phyloP scores from a whole-genome alignment of 2,797 vertebrate species.

The Otolemur crassicaudatus region DNA sequence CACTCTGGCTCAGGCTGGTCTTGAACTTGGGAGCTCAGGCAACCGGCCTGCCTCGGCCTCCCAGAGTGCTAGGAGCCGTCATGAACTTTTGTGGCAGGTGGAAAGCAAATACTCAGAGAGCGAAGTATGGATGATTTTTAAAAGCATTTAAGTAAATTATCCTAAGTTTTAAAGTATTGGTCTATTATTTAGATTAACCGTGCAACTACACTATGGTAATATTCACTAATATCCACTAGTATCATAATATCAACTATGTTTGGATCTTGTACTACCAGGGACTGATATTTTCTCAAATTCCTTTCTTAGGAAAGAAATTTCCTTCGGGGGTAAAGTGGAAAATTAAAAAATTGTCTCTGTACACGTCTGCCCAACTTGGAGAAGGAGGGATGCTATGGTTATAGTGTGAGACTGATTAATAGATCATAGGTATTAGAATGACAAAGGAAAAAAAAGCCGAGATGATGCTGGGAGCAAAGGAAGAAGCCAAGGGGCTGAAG shows the following conservation, averaged over 20 bases:
- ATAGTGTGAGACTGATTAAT: background rate
- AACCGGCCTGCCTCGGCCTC: too few species aligned
- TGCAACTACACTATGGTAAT: background rate
- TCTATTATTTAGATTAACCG: background rate
- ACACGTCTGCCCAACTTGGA: background rate
- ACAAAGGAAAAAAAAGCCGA: background rate
- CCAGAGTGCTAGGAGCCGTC: too few species aligned
- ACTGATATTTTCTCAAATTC: background rate
- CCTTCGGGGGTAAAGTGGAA: background rate
- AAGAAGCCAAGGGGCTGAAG: background rate
- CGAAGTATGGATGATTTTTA: background rate
- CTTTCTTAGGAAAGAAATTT: background rate
- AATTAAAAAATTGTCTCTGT: background rate
- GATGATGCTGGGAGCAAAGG: background rate
- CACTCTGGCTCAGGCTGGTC: too few species aligned
- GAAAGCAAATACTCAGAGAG: background rate
- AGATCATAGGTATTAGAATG: background rate
- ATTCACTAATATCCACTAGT: background rate
- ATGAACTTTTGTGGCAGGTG: background rate
- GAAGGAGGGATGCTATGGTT: background rate
- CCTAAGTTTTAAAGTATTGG: background rate
- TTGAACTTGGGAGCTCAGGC: too few species aligned
- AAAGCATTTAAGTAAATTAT: background rate
- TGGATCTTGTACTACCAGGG: background rate
- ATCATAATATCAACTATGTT: background rate